These are phyloP conservation scores for Spicauda simplicius DNA, from an alignment of 2,888 invertebrate genomes.

Conservation along the genomic window DNA sequence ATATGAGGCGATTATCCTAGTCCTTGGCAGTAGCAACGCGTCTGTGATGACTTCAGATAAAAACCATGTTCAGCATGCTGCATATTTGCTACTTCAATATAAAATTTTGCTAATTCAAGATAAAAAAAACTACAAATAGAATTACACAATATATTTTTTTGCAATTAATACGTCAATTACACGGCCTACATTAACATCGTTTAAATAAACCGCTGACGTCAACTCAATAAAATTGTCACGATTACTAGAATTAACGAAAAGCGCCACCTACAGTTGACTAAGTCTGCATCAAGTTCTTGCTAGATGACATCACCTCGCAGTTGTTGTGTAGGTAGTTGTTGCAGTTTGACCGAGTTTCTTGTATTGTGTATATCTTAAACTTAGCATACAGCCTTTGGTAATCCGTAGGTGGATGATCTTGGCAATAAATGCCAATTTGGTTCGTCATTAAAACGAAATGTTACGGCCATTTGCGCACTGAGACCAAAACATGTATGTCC, in stretches of 20 bases:
- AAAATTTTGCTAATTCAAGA: no score
- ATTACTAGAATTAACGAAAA: conserved; percentile 13
- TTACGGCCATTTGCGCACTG: neutral
- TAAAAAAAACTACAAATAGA: no score
- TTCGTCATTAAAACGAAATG: neutral
- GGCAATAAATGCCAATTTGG: no score
- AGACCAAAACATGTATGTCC: no score
- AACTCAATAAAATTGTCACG: conserved; percentile 5
- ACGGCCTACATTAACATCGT: neutral
- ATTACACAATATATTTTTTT: neutral
- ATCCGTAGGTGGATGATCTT: neutral
- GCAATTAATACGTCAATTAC: neutral
- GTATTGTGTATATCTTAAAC: neutral
- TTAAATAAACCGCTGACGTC: conserved; percentile 14
- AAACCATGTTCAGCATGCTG: no score
- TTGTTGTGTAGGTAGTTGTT: conserved; percentile 20
- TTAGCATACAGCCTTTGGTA: conserved; percentile 18
- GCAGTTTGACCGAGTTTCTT: conserved; percentile 30
- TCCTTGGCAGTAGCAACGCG: no score
- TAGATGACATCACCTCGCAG: conserved; percentile 21
- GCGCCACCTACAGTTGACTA: conserved; percentile 21
- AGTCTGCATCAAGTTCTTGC: conserved; percentile 23
- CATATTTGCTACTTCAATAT: no score
- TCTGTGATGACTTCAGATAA: no score
- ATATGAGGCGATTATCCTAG: no score